Evolutionary conservation across 1,140 invertebrate species (phyloP), one percentile per base, ranked within the genome.

Genomic region (Cyrtorhinus lividipennis): DNA sequence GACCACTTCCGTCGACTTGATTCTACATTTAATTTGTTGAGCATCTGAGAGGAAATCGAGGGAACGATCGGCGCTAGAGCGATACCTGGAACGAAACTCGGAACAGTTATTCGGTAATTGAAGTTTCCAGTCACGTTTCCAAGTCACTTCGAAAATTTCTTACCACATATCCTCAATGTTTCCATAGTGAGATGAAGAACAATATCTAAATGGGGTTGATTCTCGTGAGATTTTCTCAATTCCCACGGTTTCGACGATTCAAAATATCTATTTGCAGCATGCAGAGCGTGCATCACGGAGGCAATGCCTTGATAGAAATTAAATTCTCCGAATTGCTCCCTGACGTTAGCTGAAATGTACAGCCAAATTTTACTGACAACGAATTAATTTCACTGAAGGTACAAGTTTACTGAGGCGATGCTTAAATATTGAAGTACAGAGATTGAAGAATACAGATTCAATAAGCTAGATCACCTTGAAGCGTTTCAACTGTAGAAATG

Each of bases 281-380:
- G 83, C 8, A 96, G 73, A 2, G 81, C 77, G 24, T 75, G 72
- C 73, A 96, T 87, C 0, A 90, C 80, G 0, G 74, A 73, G 69
- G 95, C 90, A 0, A 92, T 81, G 0, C 80, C 91, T 73, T 84
- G 84, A 76, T 95, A 90, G 72, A 95, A 88, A 69, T 91, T 83
- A 70, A 84, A 86, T 44, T 86, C 77, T 59, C 81, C 74, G 73
- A 91, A 98, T 73, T 86, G 78, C 18, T 76, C 58, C 62, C 76
- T 71, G 61, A 85, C 84, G 24, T 71, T 73, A n/a, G 75, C 80
- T 80, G 76, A 62, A 59, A 78, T 68, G n/a, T n/a, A n/a, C n/a
- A n/a, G n/a, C n/a, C n/a, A n/a, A n/a, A n/a, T n/a, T n/a, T n/a
- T n/a, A n/a, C n/a, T n/a, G n/a, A n/a, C n/a, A n/a, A n/a, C n/a